phyloP scores from a whole-genome alignment of 2,113 vertebrate genomes.

The Cryptomyrus ogoouensis region DNA sequence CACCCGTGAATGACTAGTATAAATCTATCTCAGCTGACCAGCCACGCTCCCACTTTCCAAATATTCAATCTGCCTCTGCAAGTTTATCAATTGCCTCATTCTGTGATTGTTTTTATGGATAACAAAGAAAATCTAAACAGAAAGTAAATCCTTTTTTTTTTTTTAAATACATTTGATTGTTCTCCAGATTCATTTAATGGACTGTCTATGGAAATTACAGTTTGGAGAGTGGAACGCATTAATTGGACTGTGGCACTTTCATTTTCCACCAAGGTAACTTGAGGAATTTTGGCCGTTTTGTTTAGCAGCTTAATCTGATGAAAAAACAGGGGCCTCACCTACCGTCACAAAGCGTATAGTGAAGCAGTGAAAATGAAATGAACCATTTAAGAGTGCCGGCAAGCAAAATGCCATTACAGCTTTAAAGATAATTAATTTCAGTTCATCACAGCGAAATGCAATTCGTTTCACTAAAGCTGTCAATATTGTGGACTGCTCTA shows the following conservation, averaged over 20 bases:
- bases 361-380: background rate
- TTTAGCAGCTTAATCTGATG: slow-evolving; percentile 19
- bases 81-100: background rate
- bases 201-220: slow-evolving; percentile 1
- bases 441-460: background rate
- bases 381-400: background rate
- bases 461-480: background rate
- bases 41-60: background rate
- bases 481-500: background rate
- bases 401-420: background rate
- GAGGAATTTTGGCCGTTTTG: background rate
- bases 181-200: slow-evolving; percentile 21
- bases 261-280: slow-evolving; percentile 28
- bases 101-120: background rate
- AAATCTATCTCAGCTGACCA: background rate
- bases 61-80: background rate
- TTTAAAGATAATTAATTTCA: background rate
- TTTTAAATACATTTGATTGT: slow-evolving; percentile 7
- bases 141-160: background rate
- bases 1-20: background rate
- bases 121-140: background rate
- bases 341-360: background rate
- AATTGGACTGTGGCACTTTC: slow-evolving; percentile 35
- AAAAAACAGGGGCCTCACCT: slow-evolving; percentile 20
- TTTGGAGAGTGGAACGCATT: slow-evolving; percentile 20